phyloP scores from a whole-genome alignment of 2,888 invertebrate species.

The Ennomos erosarius region DNA sequence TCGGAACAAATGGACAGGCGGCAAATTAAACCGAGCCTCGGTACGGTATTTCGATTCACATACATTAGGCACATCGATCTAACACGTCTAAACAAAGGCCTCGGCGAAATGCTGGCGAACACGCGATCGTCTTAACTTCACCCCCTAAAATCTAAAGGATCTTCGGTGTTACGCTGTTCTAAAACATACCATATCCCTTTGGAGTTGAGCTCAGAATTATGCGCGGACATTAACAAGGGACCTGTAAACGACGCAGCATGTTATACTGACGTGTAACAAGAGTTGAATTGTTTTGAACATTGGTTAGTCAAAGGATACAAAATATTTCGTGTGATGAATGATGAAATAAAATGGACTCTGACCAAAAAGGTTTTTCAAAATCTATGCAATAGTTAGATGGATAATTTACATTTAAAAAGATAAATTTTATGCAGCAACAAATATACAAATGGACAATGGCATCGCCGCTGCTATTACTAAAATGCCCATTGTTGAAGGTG shows the following conservation, averaged over 20 bases:
- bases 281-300: conserved; percentile 21
- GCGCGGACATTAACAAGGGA: conserved; percentile 11
- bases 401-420: too few relatives aligned
- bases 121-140: conserved; percentile 74
- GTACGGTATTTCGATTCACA: conserved; percentile 74
- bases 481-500: too few relatives aligned
- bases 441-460: too few relatives aligned
- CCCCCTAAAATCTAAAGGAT: conserved; percentile 49
- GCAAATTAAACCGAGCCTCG: conserved; percentile 76
- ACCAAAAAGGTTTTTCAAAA: too few relatives aligned
- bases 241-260: conserved; percentile 26
- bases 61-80: conserved; percentile 82
- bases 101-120: conserved; percentile 70
- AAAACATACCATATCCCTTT: conserved; percentile 25
- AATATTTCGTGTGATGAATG: background rate
- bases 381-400: too few relatives aligned
- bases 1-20: conserved; percentile 83
- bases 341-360: too few relatives aligned
- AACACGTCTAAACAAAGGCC: conserved; percentile 78
- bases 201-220: conserved; percentile 8
- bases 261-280: conserved; percentile 29
- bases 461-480: too few relatives aligned
- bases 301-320: conserved; percentile 8
- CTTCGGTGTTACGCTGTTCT: conserved; percentile 7
- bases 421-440: too few relatives aligned